Evolutionary conservation across 23 tunicate species (phyloP), one percentile per base, ranked within the genome.

Genomic region (Halocynthia aurantium): DNA sequence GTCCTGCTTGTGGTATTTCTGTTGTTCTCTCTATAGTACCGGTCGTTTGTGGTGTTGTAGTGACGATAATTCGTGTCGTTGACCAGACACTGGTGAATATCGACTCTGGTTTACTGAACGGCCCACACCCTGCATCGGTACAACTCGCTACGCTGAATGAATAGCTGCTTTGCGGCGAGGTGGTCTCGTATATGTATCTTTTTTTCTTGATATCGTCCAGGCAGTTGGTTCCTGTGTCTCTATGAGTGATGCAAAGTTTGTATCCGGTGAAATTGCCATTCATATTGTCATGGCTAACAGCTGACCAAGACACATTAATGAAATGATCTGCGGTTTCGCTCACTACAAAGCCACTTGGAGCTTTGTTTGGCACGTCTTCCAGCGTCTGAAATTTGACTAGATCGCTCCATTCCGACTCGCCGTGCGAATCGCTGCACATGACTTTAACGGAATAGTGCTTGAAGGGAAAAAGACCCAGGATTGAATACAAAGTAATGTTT

Each of bases 321-420:
- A 11, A 31, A 57, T 50, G 40, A 51, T 67, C 61, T 8, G 7
- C 49, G 10, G 50, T 31, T 17, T 51, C 50, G 40, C 7, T 8
- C 0, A 53, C 40, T 51, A 50, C 22, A n/a, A 79, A 53, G 18
- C 11, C 17, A n/a, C 15, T 17, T 55, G 88, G 88, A 51, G 57
- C 18, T 9, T 0, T 10, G 8, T 55, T 52, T 17, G 82, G 82
- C 7, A 15, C 22, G 12, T 56, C 52, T 50, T 81, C 77, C 57
- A 77, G 55, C 11, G 88, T 84, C 57, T 21, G 22, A 69, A 84
- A 84, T 40, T 6, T 21, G 63, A 13, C 66, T 44, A 77, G 50
- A 54, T 77, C 55, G 50, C 88, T 84, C 13, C n/a, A 6, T 8
- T 9, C 19, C 50, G 82, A 69, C 6, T 12, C 0, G 0, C 77